Conservation (phyloP, 2,888 invertebrate genomes). For the Barypeithes pellucidus region DNA sequence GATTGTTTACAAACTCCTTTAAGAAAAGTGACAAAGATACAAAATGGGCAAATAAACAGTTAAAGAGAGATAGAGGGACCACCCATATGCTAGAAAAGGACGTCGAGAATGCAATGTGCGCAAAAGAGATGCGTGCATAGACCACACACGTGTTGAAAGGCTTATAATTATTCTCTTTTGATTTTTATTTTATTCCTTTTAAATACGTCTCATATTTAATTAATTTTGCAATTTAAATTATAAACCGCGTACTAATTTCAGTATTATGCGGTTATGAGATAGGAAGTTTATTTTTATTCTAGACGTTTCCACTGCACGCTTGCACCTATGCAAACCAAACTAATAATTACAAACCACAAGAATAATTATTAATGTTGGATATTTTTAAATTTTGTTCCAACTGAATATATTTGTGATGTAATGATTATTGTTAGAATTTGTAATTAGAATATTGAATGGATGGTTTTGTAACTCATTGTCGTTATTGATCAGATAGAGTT, state of each 20-base stretch:
- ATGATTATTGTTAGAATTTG: too few relatives aligned
- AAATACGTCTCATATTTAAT: not conserved
- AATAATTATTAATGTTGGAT: too few relatives aligned
- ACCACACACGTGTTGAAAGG: constrained; percentile 21
- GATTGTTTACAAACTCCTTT: constrained; percentile 13
- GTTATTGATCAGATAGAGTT: not conserved
- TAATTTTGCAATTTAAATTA: constrained; percentile 14
- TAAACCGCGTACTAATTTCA: not conserved
- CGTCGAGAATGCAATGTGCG: not conserved
- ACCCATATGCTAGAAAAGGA: constrained; percentile 32
- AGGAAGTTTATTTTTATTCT: too few relatives aligned
- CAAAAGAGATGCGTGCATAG: constrained; percentile 18
- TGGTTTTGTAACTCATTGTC: too few relatives aligned
- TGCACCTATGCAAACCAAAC: too few relatives aligned
- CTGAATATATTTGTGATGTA: too few relatives aligned
- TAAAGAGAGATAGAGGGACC: constrained; percentile 44
- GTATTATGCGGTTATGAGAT: not conserved
- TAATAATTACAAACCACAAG: too few relatives aligned
- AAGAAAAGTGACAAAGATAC: not conserved
- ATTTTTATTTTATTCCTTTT: constrained; percentile 3
- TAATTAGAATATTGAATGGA: too few relatives aligned
- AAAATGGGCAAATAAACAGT: not conserved
- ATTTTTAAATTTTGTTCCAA: too few relatives aligned
- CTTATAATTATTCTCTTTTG: not conserved
- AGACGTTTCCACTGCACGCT: too few relatives aligned